Evolutionary conservation across 2,113 vertebrate species (phyloP).

Genomic region (Vombatus ursinus): DNA sequence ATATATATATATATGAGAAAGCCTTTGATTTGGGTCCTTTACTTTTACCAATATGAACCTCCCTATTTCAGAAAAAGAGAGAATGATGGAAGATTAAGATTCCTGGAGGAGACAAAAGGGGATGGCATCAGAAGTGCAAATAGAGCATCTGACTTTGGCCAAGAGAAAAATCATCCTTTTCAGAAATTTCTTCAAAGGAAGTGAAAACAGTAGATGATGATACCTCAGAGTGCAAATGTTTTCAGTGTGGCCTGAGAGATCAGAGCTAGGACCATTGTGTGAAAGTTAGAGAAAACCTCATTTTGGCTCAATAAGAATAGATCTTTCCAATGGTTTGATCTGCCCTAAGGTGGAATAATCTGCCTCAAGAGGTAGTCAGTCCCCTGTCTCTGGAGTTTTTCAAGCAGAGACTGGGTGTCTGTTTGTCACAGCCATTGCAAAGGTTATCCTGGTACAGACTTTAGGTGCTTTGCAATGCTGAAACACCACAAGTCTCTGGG

Average conservation of each 20-base stretch:
- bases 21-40: background rate
- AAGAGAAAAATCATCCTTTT: background rate
- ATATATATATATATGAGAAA: background rate
- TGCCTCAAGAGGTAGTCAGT: background rate
- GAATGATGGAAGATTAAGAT: background rate
- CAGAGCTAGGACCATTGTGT: background rate
- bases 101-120: background rate
- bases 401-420: background rate
- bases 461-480: background rate
- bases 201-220: background rate
- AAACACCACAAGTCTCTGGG: background rate
- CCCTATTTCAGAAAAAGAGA: background rate
- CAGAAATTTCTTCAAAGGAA: background rate
- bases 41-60: background rate
- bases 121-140: background rate
- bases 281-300: background rate
- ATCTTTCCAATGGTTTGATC: background rate
- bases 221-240: background rate
- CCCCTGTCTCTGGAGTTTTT: background rate
- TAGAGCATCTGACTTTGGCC: background rate
- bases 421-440: background rate
- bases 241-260: background rate
- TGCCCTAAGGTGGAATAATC: background rate
- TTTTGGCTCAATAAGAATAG: background rate
- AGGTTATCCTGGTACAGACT: background rate